Evolutionary conservation across 2,888 invertebrate species (phyloP), one percentile per base, ranked within the genome.

Genomic region (Thymelicus lineola): DNA sequence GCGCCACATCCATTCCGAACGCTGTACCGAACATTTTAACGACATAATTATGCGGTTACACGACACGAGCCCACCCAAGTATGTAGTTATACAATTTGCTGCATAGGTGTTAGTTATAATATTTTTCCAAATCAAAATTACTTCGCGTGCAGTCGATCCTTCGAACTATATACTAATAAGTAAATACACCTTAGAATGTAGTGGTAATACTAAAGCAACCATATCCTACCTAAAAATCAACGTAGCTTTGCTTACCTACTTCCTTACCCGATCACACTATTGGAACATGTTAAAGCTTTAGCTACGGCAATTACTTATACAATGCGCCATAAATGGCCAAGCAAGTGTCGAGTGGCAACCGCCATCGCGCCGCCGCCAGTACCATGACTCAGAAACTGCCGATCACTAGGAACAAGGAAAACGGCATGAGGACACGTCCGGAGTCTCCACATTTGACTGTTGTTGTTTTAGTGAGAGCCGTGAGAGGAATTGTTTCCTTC

Each of bases 321-420:
- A 62, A 62, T 48, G 36, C 12, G 15, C 48, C 62, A 35, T 62
- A 10, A 28, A 62, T 48, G 62, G 62, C n/a, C 15, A 46, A 6
- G 62, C 9, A 48, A 55, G 68, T 59, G 69, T 70, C 60, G 12
- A 60, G 62, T 65, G 74, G 71, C 42, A 15, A 50, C 48, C 7
- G 48, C 74, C 74, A 28, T 0, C 28, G 28, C 28, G 28, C 3
- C 28, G 28, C 28, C 28, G 28, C 28, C 28, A 28, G 28, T 28
- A 3, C 28, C 28, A 71, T 77, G 76, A 67, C 71, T 70, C 60
- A 71, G 66, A 72, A 71, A 71, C 72, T 53, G 71, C 69, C 69
- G 66, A 62, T 50, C 61, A 71, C 67, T 42, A 72, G 73, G 72
- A 74, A 73, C 62, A 69, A 71, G 72, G 74, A 75, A 74, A 72